Evolutionary conservation across 2,797 vertebrate species (phyloP), one percentile per base, ranked within the genome.

Genomic region (Sebastes steindachneri): DNA sequence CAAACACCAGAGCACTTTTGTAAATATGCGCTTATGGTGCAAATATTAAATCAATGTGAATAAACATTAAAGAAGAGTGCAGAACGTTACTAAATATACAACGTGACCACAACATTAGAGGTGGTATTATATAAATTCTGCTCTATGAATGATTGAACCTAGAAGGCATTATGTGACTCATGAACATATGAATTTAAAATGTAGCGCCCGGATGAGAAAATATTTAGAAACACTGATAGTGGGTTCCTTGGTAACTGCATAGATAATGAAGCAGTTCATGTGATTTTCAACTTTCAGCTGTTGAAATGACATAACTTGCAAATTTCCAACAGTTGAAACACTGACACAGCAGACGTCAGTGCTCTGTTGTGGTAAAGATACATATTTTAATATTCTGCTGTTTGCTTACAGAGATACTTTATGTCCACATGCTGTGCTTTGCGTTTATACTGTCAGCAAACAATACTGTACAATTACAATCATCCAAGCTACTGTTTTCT

Each of bases 231-330:
- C 57, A 1, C 51, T 73, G 25, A 41, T 55, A 17, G 25, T 55
- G 37, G 62, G 31, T 63, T 79, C 45, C 75, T 75, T 68, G 65
- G 72, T 85, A 35, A 69, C 79, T 66, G 78, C 73, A 76, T 63
- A 29, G 23, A 66, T 59, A 76, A 84, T 72, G 72, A 82, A 77
- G 25, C 71, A 29, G 60, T 26, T 79, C 65, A 12, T 25, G 37
- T 70, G 35, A 70, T 78, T 73, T 84, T 80, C 53, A 70, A 78
- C 70, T 82, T 78, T 86, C 73, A 83, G 71, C 71, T 74, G 77
- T 48, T 85, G 48, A 78, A 84, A 78, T 84, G 69, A 80, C 76
- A 80, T 73, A 73, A 80, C 48, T 62, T 79, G 19, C 59, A 68
- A 28, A 88, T 72, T 72, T 75, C 7, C 37, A 78, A 64, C 68